Evolutionary conservation across 2,888 invertebrate genomes (phyloP), one percentile per base, ranked within the genome.

Genomic region (Linyphia triangularis): DNA sequence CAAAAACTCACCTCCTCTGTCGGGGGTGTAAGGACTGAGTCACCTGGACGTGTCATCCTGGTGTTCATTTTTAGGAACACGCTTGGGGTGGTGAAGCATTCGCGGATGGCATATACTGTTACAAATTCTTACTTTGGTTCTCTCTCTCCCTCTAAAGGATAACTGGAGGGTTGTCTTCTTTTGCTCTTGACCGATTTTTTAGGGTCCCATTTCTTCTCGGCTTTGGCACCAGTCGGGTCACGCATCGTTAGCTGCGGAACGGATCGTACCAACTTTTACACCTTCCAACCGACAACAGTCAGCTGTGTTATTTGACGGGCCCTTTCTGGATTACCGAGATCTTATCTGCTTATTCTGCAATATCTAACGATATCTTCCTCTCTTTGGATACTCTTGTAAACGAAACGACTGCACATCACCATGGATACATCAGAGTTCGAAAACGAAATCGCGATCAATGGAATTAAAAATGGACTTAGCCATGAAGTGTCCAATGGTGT

Each of bases 31-130:
- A 28, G n/a, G 28, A n/a, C 51, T 88, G 86, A 88, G 51, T 88
- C 86, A 88, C 37, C 0, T 37, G 0, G 24, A 51, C 72, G 51
- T 78, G 86, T 81, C 86, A 75, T 86, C 81, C 33, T 9, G 63
- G 75, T n/a, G 67, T 73, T 88, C 75, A 73, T 70, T 88, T 79
- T 88, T 86, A 75, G 75, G 81, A 73, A 73, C 57, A 30, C 33
- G 57, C 37, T 26, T n/a, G 72, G 78, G 51, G 61, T 33, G 82
- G 82, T 40, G 19, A 73, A 65, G 57, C 57, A 63, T 61, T 33
- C 26, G 22, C 19, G 16, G 65, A 33, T 6, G 33, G 51, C 43
- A 88, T 70, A 75, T 81, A 67, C 59, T 51, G 37, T 88, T 81
- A 75, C 81, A 65, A 51, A n/a, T 22, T 57, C 75, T 81, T 59